These are phyloP conservation scores for Hypolimnas misippus DNA, from an alignment of 2,888 invertebrate genomes.

Conservation along the genomic window DNA sequence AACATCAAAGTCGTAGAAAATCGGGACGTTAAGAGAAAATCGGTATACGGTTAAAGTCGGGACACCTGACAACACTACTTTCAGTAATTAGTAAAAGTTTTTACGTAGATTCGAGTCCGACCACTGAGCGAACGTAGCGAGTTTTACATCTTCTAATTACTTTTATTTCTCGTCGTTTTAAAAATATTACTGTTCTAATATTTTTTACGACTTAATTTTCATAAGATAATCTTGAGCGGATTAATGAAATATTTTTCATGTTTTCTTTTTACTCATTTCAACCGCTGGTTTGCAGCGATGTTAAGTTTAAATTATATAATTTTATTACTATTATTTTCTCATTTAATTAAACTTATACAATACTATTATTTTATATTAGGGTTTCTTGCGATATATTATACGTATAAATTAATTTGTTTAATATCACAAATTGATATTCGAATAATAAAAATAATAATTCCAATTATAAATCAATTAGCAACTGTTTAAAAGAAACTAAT, in stretches of 20 bases:
- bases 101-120: not conserved
- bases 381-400: too few species aligned
- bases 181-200: constrained; percentile 8
- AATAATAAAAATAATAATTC: too few species aligned
- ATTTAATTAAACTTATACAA: too few species aligned
- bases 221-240: not conserved
- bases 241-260: constrained; percentile 7
- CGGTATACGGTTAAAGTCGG: constrained; percentile 12
- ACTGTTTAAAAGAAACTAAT: too few species aligned
- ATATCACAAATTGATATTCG: too few species aligned
- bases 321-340: too few species aligned
- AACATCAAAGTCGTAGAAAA: constrained; percentile 12
- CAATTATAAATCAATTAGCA: too few species aligned
- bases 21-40: constrained; percentile 16
- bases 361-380: too few species aligned
- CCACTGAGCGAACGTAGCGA: not conserved
- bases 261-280: not conserved
- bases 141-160: constrained; percentile 7
- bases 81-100: constrained; percentile 11
- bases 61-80: constrained; percentile 10
- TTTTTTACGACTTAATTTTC: constrained; percentile 4
- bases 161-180: not conserved
- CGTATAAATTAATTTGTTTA: too few species aligned
- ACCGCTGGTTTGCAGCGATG: too few species aligned
- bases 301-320: too few species aligned